These are phyloP conservation scores for Drosophila nasuta DNA, from an alignment of 1,140 invertebrate species.

Conservation along the genomic window DNA sequence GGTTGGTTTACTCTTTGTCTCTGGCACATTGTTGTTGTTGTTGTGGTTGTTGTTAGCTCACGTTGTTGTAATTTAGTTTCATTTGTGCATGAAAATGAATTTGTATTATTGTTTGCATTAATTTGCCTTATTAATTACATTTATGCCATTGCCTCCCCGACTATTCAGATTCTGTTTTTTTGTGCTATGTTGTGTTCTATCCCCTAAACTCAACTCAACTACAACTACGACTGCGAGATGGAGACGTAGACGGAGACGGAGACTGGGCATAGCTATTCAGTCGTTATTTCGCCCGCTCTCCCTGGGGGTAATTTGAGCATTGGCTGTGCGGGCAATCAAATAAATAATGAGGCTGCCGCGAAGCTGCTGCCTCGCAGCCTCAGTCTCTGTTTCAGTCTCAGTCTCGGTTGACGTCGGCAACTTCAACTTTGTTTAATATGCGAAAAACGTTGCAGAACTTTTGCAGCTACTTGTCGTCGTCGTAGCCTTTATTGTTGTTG, in stretches of 20 bases:
- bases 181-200: slow-evolving; percentile 4
- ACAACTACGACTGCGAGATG: background rate
- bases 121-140: slow-evolving; percentile 84
- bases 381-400: slow-evolving; percentile 17
- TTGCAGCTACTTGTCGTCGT: slow-evolving; percentile 62
- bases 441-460: slow-evolving; percentile 81
- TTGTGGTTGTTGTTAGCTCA: slow-evolving; percentile 29
- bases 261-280: slow-evolving; percentile 7
- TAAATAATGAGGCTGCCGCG: slow-evolving; percentile 77
- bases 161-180: slow-evolving; percentile 52
- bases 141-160: slow-evolving; percentile 58
- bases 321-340: slow-evolving; percentile 80
- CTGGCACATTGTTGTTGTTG: background rate
- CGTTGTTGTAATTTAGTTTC: slow-evolving; percentile 82
- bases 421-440: slow-evolving; percentile 81
- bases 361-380: slow-evolving; percentile 37
- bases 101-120: slow-evolving; percentile 83
- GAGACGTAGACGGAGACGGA: background rate
- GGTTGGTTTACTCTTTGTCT: slow-evolving; percentile 22
- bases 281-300: slow-evolving; percentile 37
- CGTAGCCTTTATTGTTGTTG: slow-evolving; percentile 52
- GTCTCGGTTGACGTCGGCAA: slow-evolving; percentile 30
- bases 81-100: slow-evolving; percentile 82
- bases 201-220: background rate
- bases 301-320: slow-evolving; percentile 77